Evolutionary conservation across 2,888 invertebrate species (phyloP), one percentile per base, ranked within the genome.

Genomic region (Vesta saturnalis): DNA sequence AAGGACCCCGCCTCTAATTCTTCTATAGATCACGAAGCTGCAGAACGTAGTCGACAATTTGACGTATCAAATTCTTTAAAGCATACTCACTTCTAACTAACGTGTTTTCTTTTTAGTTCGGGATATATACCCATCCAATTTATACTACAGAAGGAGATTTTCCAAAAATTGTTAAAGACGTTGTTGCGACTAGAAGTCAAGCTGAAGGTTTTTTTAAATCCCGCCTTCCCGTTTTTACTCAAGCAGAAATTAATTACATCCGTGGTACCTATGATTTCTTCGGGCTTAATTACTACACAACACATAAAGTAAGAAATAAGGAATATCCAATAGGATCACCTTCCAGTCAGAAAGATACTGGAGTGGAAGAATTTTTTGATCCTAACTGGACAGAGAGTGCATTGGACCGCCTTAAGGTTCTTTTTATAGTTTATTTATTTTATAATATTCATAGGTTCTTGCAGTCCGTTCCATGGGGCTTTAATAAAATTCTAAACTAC

Each of bases 171-270:
- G 64, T 77, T 71, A 87, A 87, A 64, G 81, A 85, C 62, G 77
- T 85, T 8, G 86, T 89, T 0, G 87, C 86, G 65, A 84, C 84
- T 58, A 87, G 87, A 76, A 88, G 89, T 74, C 79, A 79, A 1
- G 76, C 79, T 60, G 88, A 89, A 79, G 88, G 88, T 65, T 87
- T 86, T 76, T 83, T 82, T 0, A 78, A 84, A n/a, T 89, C 89
- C 0, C 84, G 89, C 6, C 80, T 90, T 4, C 89, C 89, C 0
- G 84, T 83, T 72, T 89, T 89, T 74, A 86, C 86, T 5, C 77
- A 83, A 1, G 84, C 85, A 58, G 88, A 89, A 81, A 76, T 81
- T 2, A 39, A 75, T n/a, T 73, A 73, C 22, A 76, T 84, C 30
- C 78, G 76, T 78, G 88, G 87, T 3, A 82, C 85, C 15, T 81